These are phyloP conservation scores for Genyomyrus donnyi DNA, from an alignment of 2,113 vertebrate genomes.

Conservation along the genomic window DNA sequence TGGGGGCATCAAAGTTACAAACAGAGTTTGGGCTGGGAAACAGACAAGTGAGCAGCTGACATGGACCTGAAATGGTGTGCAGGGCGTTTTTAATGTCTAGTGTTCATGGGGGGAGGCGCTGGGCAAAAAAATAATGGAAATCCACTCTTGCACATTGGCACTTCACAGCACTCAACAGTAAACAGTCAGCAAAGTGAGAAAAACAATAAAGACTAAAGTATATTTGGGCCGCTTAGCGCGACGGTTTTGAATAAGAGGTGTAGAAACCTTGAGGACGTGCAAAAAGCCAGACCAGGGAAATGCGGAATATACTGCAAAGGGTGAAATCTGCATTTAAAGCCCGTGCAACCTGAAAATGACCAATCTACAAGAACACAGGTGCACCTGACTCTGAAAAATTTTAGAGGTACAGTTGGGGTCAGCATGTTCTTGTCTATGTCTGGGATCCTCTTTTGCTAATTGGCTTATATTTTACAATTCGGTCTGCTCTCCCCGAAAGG, in stretches of 20 bases:
- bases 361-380: neutral
- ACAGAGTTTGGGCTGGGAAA: neutral
- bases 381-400: neutral
- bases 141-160: neutral
- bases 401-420: neutral
- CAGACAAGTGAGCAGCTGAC: neutral
- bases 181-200: neutral
- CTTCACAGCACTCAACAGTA: neutral
- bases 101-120: neutral
- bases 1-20: neutral
- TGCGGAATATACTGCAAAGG: neutral
- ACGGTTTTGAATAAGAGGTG: neutral
- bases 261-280: neutral
- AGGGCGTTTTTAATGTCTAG: neutral
- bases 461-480: neutral
- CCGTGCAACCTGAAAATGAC: neutral
- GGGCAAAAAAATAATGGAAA: neutral
- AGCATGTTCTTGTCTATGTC: neutral
- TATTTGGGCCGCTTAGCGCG: neutral
- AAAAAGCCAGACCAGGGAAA: neutral
- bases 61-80: neutral
- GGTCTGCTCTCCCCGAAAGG: neutral
- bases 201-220: neutral
- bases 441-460: neutral
- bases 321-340: neutral